Conservation (phyloP, 2,888 invertebrate genomes). For the Oscheius onirici region DNA sequence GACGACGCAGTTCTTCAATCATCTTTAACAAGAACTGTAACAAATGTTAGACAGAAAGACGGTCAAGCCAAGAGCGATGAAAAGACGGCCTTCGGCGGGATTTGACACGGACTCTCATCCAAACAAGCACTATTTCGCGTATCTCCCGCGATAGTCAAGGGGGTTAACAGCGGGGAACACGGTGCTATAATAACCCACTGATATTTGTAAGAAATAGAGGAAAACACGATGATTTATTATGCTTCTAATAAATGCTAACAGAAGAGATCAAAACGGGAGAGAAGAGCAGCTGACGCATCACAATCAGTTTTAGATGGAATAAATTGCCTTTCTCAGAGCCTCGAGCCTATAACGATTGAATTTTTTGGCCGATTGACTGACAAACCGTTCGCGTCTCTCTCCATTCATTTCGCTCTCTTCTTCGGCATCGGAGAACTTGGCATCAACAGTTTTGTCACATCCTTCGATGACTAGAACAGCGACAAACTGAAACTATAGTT, state of each 20-base stretch:
- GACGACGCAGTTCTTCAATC: slow-evolving; percentile 22
- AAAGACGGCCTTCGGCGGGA: slow-evolving; percentile 6
- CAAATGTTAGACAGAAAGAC: neutral
- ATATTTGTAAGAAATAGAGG: neutral
- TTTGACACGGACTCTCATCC: slow-evolving; percentile 1
- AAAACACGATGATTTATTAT: slow-evolving; percentile 7
- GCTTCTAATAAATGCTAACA: neutral
- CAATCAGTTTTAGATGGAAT: slow-evolving; percentile 9
- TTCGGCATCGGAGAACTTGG: neutral
- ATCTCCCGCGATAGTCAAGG: neutral
- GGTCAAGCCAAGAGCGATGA: slow-evolving; percentile 1
- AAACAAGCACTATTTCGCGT: slow-evolving; percentile 2
- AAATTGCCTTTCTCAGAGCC: slow-evolving; percentile 11
- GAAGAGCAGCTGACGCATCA: neutral
- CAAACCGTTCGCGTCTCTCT: neutral
- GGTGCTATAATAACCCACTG: too few species aligned
- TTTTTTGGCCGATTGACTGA: neutral
- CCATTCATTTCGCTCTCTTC: neutral
- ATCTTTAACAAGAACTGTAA: neutral
- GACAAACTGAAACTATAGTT: neutral
- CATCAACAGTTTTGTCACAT: neutral
- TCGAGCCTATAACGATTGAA: neutral
- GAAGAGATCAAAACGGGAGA: neutral
- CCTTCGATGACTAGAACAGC: neutral
- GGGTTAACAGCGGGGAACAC: too few species aligned